Evolutionary conservation across 2,797 vertebrate genomes (phyloP).

Genomic region (Pangasius larnaudii): DNA sequence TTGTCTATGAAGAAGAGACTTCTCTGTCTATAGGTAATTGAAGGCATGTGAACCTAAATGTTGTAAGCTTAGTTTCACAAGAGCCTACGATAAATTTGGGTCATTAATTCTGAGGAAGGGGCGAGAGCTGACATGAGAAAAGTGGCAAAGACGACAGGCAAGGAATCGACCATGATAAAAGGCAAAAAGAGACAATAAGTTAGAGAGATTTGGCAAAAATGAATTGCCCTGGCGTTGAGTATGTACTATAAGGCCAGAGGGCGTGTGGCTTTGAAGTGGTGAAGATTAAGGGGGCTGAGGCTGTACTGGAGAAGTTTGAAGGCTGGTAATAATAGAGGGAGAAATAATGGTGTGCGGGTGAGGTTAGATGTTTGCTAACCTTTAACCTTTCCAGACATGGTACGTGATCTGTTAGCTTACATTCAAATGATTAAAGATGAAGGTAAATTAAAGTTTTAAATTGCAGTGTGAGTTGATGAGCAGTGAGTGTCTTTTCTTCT

Average conservation of each 20-base stretch:
- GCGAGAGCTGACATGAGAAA: conserved; percentile 42
- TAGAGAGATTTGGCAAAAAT: conserved; percentile 52
- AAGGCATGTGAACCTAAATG: conserved; percentile 55
- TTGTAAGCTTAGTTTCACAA: conserved; percentile 60
- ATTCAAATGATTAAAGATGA: conserved; percentile 18
- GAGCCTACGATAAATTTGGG: conserved; percentile 41
- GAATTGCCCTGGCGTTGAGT: conserved; percentile 60
- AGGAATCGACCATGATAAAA: conserved; percentile 55
- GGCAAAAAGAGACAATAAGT: conserved; percentile 42
- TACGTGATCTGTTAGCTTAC: conserved; percentile 13
- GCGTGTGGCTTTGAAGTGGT: conserved; percentile 66
- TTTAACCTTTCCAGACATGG: conserved; percentile 51
- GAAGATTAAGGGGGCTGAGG: conserved; percentile 60
- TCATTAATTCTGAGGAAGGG: conserved; percentile 49
- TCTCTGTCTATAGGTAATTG: conserved; percentile 57
- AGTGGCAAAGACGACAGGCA: conserved; percentile 52
- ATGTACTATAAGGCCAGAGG: conserved; percentile 56
- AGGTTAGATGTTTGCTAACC: conserved; percentile 40
- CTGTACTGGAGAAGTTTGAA: conserved; percentile 55
- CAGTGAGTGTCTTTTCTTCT: background rate
- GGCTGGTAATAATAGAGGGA: conserved; percentile 55
- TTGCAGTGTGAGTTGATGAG: background rate
- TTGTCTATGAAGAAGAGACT: conserved; percentile 42
- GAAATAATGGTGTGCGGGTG: conserved; percentile 37
- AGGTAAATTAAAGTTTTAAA: background rate